A percentile compares a stretch with the other conserved stretches of the same genome.
These are phyloP conservation scores for Cyprinella venusta DNA, from an alignment of 2,797 vertebrate species.

Conservation along the genomic window DNA sequence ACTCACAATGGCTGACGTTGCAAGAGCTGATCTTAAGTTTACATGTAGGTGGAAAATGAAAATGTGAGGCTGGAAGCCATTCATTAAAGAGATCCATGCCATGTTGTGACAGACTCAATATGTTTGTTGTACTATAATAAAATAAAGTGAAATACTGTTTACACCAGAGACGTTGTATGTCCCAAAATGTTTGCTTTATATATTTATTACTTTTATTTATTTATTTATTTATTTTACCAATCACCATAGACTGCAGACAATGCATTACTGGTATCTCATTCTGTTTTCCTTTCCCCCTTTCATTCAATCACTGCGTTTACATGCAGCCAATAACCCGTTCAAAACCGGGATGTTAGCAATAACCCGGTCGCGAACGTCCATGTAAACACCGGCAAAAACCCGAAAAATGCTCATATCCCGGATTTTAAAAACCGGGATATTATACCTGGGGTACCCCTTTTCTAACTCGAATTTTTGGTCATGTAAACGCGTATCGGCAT, in stretches of 20 bases:
- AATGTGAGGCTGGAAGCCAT: slow-evolving; percentile 33
- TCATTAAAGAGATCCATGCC: slow-evolving; percentile 38
- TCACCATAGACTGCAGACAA: background rate
- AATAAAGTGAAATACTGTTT: slow-evolving; percentile 34
- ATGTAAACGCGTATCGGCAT: too few relatives aligned
- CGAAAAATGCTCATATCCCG: too few relatives aligned
- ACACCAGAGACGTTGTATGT: slow-evolving; percentile 22
- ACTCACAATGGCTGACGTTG: slow-evolving; percentile 56
- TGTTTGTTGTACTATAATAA: slow-evolving; percentile 25
- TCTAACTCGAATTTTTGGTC: too few relatives aligned
- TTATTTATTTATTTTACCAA: slow-evolving; percentile 22
- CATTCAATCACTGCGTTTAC: too few relatives aligned
- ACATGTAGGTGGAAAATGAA: slow-evolving; percentile 60
- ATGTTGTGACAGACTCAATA: slow-evolving; percentile 60
- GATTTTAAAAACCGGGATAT: too few relatives aligned
- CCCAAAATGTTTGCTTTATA: background rate
- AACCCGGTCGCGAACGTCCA: too few relatives aligned
- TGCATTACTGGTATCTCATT: background rate
- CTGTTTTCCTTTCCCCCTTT: background rate
- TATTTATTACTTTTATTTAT: too few relatives aligned
- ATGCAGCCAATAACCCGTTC: too few relatives aligned
- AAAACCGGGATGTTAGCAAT: too few relatives aligned
- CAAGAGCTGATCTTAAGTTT: slow-evolving; percentile 64
- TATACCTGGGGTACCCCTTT: too few relatives aligned
- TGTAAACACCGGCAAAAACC: too few relatives aligned